phyloP scores from a whole-genome alignment of 1,140 invertebrate species.

The Mycetomoellerius zeteki region DNA sequence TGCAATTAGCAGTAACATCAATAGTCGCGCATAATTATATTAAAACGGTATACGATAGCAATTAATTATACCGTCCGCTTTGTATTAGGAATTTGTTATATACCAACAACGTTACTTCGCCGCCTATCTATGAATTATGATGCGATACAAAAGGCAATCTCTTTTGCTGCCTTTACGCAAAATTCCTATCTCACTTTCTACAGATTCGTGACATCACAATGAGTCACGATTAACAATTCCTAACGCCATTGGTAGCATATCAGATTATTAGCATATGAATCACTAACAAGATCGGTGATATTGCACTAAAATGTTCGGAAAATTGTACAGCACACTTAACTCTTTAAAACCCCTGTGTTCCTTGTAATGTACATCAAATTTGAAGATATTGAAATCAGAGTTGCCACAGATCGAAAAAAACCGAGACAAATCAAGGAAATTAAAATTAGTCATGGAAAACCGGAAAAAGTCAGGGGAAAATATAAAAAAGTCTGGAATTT shows the following conservation, averaged over 20 bases:
- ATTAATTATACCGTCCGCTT: conserved; percentile 74
- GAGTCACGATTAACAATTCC: conserved; percentile 51
- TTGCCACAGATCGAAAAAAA: too few species aligned
- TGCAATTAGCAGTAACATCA: conserved; percentile 74
- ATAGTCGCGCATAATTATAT: conserved; percentile 70
- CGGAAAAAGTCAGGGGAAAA: too few species aligned
- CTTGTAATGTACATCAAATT: too few species aligned
- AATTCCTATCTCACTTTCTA: conserved; percentile 58
- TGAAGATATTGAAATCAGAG: too few species aligned
- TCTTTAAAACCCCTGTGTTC: too few species aligned
- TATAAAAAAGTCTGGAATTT: too few species aligned
- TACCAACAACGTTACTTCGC: conserved; percentile 46
- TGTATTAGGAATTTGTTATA: conserved; percentile 68
- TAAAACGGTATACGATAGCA: conserved; percentile 69
- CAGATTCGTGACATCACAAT: conserved; percentile 38
- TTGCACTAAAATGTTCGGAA: background rate
- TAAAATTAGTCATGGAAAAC: too few species aligned
- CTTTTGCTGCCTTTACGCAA: conserved; percentile 35
- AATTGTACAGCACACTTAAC: background rate
- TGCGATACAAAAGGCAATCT: conserved; percentile 28
- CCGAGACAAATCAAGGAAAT: too few species aligned
- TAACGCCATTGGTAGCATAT: conserved; percentile 33
- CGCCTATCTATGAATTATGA: conserved; percentile 41
- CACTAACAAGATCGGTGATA: background rate
- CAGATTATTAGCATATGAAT: background rate